Evolutionary conservation across 2,113 vertebrate species (phyloP), one percentile per base, ranked within the genome.

Genomic region (Dissostichus mawsoni): DNA sequence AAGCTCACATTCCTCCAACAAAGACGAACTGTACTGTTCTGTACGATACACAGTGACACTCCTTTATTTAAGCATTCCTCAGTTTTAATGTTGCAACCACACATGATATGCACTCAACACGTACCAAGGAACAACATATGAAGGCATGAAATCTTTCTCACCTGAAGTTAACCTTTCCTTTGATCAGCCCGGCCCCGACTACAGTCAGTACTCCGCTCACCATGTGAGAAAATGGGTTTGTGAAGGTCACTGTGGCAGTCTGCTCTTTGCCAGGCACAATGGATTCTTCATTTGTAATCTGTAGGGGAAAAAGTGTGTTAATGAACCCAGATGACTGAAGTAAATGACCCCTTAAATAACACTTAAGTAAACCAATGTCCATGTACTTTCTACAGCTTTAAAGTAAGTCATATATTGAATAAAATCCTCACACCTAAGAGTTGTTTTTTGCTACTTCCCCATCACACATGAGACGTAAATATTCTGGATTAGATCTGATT

Each of bases 171-270:
- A 80, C 0, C n/a, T 88, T 92, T 16, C 78, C 78, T 12, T 73
- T 61, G 62, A 94, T 73, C 29, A 96, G 80, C 2, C 93, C 90
- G 11, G 94, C 78, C 1, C 94, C 94, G 0, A 45, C 58, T 0
- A 96, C 70, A 4, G 76, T 91, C 80, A 96, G 81, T 1, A 86
- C 25, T 11, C 94, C 94, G 3, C 72, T 92, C 67, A 95, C 87
- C 6, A 89, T 74, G 10, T 90, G 45, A 5, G 83, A 85, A 25
- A 87, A 95, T 0, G 89, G 71, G 86, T 95, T 96, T 36, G 65
- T 89, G 83, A 95, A 94, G 63, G 74, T 69, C 64, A 95, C 84
- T 0, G 41, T 62, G 23, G 93, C 93, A 2, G 9, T 53, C 8
- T 92, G 88, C 48, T 87, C 13, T 25, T 59, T 86, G 12, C 82